Evolutionary conservation across 2,113 vertebrate species (phyloP).

Genomic region (Martes martes): DNA sequence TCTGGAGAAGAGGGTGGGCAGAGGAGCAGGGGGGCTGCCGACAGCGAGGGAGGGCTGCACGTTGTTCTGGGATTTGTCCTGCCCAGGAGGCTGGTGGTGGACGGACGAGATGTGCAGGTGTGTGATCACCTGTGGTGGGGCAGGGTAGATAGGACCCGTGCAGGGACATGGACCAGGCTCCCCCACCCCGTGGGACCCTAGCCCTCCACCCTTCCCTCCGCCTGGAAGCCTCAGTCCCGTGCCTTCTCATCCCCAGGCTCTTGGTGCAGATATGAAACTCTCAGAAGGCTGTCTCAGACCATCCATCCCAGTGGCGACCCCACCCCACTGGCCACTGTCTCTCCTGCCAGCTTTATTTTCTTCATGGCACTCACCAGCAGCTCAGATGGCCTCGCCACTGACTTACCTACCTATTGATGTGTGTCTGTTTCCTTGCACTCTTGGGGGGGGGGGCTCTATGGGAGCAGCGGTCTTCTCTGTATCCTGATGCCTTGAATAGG

Average conservation of each 20-base stretch:
- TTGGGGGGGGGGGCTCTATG: fast-evolving
- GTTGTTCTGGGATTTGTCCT: fast-evolving
- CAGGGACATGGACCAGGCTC: fast-evolving
- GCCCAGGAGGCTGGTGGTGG: fast-evolving
- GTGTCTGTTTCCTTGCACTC: background rate
- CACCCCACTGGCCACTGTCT: background rate
- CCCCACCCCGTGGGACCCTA: too few species aligned
- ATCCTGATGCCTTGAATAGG: background rate
- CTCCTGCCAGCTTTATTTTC: background rate
- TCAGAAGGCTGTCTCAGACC: background rate
- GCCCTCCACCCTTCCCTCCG: background rate
- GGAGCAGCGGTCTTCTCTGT: too few species aligned
- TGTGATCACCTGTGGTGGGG: background rate
- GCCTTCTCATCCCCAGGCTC: fast-evolving
- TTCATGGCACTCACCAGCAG: background rate
- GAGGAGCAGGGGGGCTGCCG: fast-evolving
- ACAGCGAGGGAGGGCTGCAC: fast-evolving
- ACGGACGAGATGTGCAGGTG: fast-evolving
- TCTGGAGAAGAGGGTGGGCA: background rate
- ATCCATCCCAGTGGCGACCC: too few species aligned
- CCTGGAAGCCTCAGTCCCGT: background rate
- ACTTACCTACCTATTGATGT: background rate
- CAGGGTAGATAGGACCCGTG: fast-evolving
- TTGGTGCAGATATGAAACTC: background rate
- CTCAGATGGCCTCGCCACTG: fast-evolving